phyloP scores from a whole-genome alignment of 2,888 invertebrate species.

The Nesidiocoris tenuis region DNA sequence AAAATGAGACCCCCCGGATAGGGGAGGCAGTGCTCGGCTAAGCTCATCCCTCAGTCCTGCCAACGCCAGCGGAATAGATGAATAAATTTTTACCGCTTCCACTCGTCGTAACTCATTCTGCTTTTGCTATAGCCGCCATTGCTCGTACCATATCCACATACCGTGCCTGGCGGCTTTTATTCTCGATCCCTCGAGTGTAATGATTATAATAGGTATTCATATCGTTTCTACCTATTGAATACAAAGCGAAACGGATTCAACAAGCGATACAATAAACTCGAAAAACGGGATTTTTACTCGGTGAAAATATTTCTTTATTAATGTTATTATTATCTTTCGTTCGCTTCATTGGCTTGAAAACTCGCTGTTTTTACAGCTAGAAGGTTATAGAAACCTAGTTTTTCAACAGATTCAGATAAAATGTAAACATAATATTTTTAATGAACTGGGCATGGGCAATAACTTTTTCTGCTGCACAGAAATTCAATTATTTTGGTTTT shows the following conservation, averaged over 20 bases:
- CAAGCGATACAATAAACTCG: neutral
- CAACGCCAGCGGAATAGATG: conserved; percentile 33
- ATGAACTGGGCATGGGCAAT: no score
- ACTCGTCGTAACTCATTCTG: neutral
- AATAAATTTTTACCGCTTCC: conserved; percentile 24
- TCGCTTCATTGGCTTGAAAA: no score
- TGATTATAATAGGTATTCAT: neutral
- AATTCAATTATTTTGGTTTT: no score
- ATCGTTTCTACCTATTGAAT: neutral
- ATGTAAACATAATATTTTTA: no score
- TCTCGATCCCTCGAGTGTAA: neutral
- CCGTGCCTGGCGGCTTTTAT: neutral
- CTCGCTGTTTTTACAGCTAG: no score
- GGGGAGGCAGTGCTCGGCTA: neutral
- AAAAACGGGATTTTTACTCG: no score
- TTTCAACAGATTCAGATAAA: no score
- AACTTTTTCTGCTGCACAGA: no score
- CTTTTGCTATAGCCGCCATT: conserved; percentile 2
- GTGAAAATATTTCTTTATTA: no score
- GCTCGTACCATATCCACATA: neutral
- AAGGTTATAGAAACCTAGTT: no score
- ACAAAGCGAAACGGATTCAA: neutral
- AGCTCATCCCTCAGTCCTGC: conserved; percentile 27
- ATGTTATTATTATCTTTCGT: no score
- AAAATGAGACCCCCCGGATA: neutral